Conservation (phyloP, 2,797 vertebrate species). For the Gobionotothen gibberifrons region DNA sequence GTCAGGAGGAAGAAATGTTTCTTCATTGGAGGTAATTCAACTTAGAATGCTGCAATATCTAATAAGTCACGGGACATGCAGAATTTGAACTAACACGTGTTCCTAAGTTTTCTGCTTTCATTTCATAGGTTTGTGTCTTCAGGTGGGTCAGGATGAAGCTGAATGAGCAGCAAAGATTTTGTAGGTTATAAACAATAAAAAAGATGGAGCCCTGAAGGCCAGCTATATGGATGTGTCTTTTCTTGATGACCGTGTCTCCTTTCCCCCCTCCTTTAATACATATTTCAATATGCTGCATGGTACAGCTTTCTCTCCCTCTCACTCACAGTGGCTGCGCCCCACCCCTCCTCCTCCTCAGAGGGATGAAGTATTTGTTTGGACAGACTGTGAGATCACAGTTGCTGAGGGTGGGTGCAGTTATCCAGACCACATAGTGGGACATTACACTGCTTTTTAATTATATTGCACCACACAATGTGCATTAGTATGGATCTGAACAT, state of each 20-base stretch:
- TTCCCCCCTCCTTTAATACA: conserved; percentile 20
- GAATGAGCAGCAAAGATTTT: conserved; percentile 13
- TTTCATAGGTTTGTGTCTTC: conserved; percentile 8
- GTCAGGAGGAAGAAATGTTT: conserved; percentile 11
- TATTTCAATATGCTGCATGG: conserved; percentile 28
- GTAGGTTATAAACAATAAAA: conserved; percentile 18
- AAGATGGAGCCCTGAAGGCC: conserved; percentile 6
- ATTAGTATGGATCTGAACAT: neutral
- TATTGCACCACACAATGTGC: conserved; percentile 8
- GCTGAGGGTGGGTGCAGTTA: conserved; percentile 24
- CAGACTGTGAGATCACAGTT: conserved; percentile 53
- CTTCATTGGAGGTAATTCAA: conserved; percentile 1
- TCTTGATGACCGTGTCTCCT: conserved; percentile 25
- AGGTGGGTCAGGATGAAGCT: conserved; percentile 18
- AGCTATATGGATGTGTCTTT: conserved; percentile 16
- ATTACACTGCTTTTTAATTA: conserved; percentile 45
- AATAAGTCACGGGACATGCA: conserved; percentile 12
- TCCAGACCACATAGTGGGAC: conserved; percentile 37
- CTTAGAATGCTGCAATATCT: neutral
- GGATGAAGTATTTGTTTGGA: conserved; percentile 67
- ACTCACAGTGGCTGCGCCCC: conserved; percentile 10
- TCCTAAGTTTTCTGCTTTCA: neutral
- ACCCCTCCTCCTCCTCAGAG: conserved; percentile 31
- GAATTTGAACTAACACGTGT: conserved; percentile 12
- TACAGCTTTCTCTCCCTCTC: conserved; percentile 18